Conservation (phyloP, 2,113 vertebrate species). For the Terrapene triunguis region DNA sequence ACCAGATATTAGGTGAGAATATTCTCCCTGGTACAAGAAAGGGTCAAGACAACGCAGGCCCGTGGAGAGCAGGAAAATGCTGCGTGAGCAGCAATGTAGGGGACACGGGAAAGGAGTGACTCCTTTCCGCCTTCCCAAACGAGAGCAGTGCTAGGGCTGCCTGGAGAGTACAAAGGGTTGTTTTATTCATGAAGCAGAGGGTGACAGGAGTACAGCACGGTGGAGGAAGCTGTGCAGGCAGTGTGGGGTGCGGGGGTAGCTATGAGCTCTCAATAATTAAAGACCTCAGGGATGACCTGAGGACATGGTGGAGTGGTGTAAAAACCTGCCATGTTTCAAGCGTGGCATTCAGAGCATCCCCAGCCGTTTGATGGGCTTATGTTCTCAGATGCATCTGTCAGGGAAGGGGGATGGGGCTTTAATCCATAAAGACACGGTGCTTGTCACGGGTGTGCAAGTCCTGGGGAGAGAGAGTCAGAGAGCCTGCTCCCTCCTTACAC, state of each 20-base stretch:
- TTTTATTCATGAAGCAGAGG: conserved; percentile 54
- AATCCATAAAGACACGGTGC: not conserved
- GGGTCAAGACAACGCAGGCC: not conserved
- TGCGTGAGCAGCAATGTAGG: not conserved
- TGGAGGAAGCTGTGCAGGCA: conserved; percentile 43
- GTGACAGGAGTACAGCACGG: conserved; percentile 25
- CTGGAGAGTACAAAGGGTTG: conserved; percentile 6
- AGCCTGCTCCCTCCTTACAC: not conserved
- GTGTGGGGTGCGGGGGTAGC: not conserved
- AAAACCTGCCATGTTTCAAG: not conserved
- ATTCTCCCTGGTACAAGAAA: not conserved
- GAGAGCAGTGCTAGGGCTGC: not conserved
- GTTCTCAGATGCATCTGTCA: not conserved
- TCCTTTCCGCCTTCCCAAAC: not conserved
- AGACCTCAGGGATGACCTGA: conserved; percentile 47
- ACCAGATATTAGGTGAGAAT: not conserved
- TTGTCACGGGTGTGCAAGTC: not conserved
- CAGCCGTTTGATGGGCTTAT: not conserved
- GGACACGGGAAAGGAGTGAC: not conserved
- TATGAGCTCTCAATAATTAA: conserved; percentile 64
- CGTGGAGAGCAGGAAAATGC: not conserved
- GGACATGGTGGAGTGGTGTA: too few relatives aligned
- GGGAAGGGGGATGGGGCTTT: not conserved
- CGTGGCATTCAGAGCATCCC: not conserved
- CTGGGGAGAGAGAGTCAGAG: not conserved